Conservation (phyloP, 2,888 invertebrate genomes). For the Phyllotreta striolata region DNA sequence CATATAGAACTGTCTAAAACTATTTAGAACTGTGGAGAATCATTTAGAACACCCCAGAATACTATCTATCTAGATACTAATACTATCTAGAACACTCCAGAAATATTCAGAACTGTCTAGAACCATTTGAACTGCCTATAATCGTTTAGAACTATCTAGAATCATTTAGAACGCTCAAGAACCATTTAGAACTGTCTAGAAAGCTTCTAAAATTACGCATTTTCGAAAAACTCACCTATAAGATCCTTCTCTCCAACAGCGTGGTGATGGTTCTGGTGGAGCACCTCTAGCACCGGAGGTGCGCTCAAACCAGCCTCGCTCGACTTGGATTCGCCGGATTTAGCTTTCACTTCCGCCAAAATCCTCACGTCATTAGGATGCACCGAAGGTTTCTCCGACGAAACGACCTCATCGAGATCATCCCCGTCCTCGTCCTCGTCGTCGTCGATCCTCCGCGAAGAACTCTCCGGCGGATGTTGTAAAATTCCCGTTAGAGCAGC, state of each 20-base stretch:
- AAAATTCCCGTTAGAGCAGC: conserved; percentile 52
- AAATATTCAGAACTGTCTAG: too few relatives aligned
- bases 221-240: conserved; percentile 46
- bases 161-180: too few relatives aligned
- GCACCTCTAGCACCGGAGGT: conserved; percentile 38
- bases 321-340: conserved; percentile 21
- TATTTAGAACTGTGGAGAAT: too few relatives aligned
- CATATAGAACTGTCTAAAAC: too few relatives aligned
- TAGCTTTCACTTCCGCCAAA: conserved; percentile 33
- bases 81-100: too few relatives aligned
- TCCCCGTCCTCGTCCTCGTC: not conserved
- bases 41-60: too few relatives aligned
- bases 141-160: too few relatives aligned
- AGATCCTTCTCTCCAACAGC: conserved; percentile 57
- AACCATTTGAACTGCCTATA: too few relatives aligned
- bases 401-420: not conserved
- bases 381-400: conserved; percentile 1
- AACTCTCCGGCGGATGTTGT: not conserved
- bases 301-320: conserved; percentile 43
- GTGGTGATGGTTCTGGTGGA: conserved; percentile 38
- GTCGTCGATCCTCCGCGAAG: not conserved
- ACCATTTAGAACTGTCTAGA: too few relatives aligned
- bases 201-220: too few relatives aligned
- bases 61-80: too few relatives aligned
- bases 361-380: conserved; percentile 26